Evolutionary conservation across 2,888 invertebrate genomes (phyloP).

Genomic region (Theodoxus fluviatilis): DNA sequence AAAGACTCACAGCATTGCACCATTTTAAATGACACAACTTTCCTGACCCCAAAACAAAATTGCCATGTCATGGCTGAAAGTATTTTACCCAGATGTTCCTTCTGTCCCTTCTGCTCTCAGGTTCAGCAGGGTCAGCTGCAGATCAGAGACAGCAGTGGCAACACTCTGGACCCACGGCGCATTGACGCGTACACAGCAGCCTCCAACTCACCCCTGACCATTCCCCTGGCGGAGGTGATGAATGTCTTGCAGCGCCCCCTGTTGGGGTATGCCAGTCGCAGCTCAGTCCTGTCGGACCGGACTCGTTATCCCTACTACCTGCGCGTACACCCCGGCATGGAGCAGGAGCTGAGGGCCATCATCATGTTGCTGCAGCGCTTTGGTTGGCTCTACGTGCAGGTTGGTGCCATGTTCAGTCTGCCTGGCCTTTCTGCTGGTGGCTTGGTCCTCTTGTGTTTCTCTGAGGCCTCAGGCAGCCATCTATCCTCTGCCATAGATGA

Average conservation of each 20-base stretch:
- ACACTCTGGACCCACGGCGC: conserved; percentile 43
- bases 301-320: conserved; percentile 44
- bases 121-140: too few species aligned
- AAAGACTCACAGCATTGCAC: too few species aligned
- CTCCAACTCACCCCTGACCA: conserved; percentile 36
- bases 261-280: conserved; percentile 50
- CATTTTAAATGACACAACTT: too few species aligned
- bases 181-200: conserved; percentile 54
- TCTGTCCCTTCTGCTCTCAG: too few species aligned
- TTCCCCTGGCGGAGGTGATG: conserved; percentile 65
- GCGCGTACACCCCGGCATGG: conserved; percentile 40
- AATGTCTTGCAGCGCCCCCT: conserved; percentile 69
- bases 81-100: too few species aligned
- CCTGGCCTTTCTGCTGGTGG: too few species aligned
- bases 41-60: too few species aligned
- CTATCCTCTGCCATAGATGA: too few species aligned
- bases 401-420: conserved; percentile 31
- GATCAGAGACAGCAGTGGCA: conserved; percentile 26
- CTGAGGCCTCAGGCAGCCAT: too few species aligned
- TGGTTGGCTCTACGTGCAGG: conserved; percentile 65
- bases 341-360: conserved; percentile 49
- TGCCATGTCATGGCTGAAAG: too few species aligned
- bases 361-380: conserved; percentile 60
- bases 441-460: too few species aligned
- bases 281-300: conserved; percentile 37